Evolutionary conservation across 2,888 invertebrate species (phyloP), one percentile per base, ranked within the genome.

Genomic region (Coecobrya sp.): DNA sequence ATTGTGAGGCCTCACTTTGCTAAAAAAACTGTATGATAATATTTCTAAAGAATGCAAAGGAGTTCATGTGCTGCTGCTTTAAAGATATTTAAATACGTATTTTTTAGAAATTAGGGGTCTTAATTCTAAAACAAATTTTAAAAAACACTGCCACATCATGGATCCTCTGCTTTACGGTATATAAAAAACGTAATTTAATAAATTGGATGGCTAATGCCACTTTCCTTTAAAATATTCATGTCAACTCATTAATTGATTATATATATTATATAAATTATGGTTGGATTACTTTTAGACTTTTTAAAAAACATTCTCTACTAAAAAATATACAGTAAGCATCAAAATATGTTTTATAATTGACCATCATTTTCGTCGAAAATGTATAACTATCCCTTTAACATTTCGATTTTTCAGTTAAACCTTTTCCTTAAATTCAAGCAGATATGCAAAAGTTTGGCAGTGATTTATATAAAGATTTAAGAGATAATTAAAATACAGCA

Each of bases 41-140:
- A 45, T 45, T 65, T 25, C 55, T 55, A 27, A n/a, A 65, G 36
- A 45, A 65, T 73, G 59, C 42, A 59, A 73, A 84, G 36, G 73
- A 30, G 55, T 68, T 16, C n/a, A 84, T 89, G 70, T 89, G 89
- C 82, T 85, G 85, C 89, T 73, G 84, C 85, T 89, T 89, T 84
- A 85, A 89, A 36, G n/a, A 30, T 81, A 59, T 16, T 55, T 49
- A 55, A 81, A 68, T 55, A 36, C 22, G n/a, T 79, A 88, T 65
- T 79, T 87, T 86, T 22, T 79, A 79, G 79, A 49, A 27, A 79
- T 62, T 52, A 79, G 49, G 27, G 27, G 13, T 45, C 13, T 76
- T 76, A 30, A 79, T 52, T 79, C 52, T 52, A 42, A 73, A 62
- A 82, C 36, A 55, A 89, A 62, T 82, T 82, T 30, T n/a, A n/a